These are phyloP conservation scores for Drosophila algonquin DNA, from an alignment of 2,888 invertebrate species.

Conservation along the genomic window DNA sequence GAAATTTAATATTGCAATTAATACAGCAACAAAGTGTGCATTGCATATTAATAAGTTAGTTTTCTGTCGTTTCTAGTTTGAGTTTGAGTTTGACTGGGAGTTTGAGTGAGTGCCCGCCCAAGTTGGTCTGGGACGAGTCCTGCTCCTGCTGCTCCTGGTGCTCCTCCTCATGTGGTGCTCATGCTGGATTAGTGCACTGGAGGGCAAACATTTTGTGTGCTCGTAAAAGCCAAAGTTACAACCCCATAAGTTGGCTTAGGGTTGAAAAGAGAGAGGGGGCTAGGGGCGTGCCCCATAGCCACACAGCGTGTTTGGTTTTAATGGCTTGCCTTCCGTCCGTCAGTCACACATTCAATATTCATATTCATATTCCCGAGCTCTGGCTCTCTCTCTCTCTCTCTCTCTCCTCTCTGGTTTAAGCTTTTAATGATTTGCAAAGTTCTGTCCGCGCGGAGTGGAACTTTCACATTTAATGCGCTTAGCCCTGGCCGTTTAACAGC, in stretches of 20 bases:
- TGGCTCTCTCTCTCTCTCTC: background rate
- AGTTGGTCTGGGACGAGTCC: conserved; percentile 50
- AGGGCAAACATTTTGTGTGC: conserved; percentile 66
- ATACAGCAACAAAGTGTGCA: conserved; percentile 79
- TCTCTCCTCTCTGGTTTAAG: conserved; percentile 49
- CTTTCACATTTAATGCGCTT: conserved; percentile 71
- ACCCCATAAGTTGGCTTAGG: conserved; percentile 63
- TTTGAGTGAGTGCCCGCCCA: conserved; percentile 38
- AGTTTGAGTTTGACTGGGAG: conserved; percentile 64
- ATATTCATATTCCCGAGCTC: conserved; percentile 41
- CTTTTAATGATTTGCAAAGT: conserved; percentile 61
- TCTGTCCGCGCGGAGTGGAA: conserved; percentile 28
- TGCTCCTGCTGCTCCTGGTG: conserved; percentile 15
- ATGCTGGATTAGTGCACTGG: conserved; percentile 53
- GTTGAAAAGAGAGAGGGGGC: conserved; percentile 33
- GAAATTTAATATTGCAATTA: conserved; percentile 81
- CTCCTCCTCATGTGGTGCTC: conserved; percentile 9
- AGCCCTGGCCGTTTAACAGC: conserved; percentile 70
- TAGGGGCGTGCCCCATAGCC: conserved; percentile 14
- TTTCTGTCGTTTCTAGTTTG: conserved; percentile 65
- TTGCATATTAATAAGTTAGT: conserved; percentile 78
- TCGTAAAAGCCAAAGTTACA: conserved; percentile 75
- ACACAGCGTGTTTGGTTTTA: conserved; percentile 66
- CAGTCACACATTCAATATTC: conserved; percentile 65
- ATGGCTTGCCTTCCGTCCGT: conserved; percentile 46